Base-by-base conservation (phyloP, 2,113 vertebrate genomes). In the Megaptera novaeangliae region DNA sequence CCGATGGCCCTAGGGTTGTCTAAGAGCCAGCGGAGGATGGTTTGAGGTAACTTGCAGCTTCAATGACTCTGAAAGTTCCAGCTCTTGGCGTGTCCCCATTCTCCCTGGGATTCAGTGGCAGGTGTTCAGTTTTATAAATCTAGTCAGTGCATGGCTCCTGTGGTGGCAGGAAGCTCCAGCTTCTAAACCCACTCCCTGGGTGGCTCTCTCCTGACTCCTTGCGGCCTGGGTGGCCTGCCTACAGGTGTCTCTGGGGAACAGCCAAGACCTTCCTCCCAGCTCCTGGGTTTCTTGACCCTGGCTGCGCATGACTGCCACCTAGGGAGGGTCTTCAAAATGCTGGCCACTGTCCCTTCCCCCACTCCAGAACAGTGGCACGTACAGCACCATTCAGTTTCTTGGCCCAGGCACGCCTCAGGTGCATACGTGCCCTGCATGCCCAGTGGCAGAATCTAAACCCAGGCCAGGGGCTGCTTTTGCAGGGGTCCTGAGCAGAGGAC, bases 101-200 rank as follows among this genome's bases (percentile, higher is more conserved):
- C 15, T 69, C 52, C 63, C 55, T 69, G 36, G 15, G 57, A 57
- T 39, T 23, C 27, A 46, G 23, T 8, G 49, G 27, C 34, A 41
- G 41, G 63, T 10, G 13, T n/a, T 77, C 10, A 5, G 4, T 3
- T 78, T 39, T n/a, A 49, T 29, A 59, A 66, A 77, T 27, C 4
- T 6, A n/a, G 52, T 34, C 34, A 10, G 4, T 18, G 20, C n/a
- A 15, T 2, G 5, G 68, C 17, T 34, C 27, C 61, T 3, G 1
- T 7, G 39, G 41, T 2, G 25, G 25, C 44, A 20, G n/a, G 18
- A 57, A 23, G 71, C 34, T 44, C 34, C 34, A 66, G 39, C 59
- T 46, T 14, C n/a, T 27, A 94, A 11, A 29, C 2, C 36, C 0
- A 3, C 64, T 46, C 20, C 17, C 6, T 0, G 1, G 21, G 3